A percentile compares a stretch with the other conserved stretches of the same genome.
Conservation (phyloP, 2,797 vertebrate species). For the Trematocara caparti region DNA sequence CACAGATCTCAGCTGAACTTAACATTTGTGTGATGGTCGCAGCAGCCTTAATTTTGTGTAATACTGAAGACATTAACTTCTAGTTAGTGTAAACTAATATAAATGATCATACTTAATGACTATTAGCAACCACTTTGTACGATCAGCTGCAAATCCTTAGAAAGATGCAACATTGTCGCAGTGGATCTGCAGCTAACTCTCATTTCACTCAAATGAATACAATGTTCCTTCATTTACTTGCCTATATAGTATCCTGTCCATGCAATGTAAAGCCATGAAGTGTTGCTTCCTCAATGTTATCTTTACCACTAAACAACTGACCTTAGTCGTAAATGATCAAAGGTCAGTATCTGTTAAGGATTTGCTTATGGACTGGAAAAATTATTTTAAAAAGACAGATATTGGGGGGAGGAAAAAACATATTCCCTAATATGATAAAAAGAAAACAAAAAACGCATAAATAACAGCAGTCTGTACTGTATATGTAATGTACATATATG, state of each 20-base stretch:
- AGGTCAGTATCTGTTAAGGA: neutral
- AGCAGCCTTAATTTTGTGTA: neutral
- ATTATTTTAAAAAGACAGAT: neutral
- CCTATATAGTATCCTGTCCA: neutral
- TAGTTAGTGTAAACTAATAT: neutral
- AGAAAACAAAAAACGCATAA: neutral
- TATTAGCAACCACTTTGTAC: neutral
- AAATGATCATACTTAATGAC: neutral
- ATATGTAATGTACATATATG: conserved; percentile 41
- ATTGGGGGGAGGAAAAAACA: accelerated
- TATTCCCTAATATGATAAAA: neutral
- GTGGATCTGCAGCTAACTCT: neutral
- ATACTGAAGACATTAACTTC: neutral
- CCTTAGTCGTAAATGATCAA: neutral
- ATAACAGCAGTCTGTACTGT: conserved; percentile 8
- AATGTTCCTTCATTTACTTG: neutral
- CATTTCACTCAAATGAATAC: neutral
- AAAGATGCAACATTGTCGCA: neutral
- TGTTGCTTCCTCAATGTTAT: neutral
- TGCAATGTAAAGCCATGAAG: neutral
- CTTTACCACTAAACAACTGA: neutral
- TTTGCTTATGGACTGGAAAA: neutral
- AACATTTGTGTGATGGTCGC: neutral
- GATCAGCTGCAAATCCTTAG: neutral
- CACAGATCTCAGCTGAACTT: neutral